Evolutionary conservation across 1,140 invertebrate genomes (phyloP).

Genomic region (Drosophila sturtevanti): DNA sequence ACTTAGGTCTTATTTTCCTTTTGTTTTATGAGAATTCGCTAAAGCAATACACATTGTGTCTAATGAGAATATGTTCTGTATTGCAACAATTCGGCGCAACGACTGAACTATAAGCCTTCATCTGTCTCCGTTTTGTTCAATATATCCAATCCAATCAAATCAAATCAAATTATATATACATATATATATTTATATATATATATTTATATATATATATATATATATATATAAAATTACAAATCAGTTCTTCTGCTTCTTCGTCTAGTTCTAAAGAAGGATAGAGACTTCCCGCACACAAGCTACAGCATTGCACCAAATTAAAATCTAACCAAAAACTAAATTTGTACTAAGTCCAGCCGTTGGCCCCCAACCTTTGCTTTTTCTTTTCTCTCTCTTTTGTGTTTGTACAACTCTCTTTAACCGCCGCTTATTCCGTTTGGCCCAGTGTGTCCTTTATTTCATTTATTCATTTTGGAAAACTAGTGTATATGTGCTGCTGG

Average conservation of each 20-base stretch:
- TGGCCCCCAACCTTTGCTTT: constrained; percentile 8
- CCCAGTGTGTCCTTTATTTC: constrained; percentile 17
- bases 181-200: neutral
- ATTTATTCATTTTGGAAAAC: constrained; percentile 72
- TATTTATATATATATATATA: neutral
- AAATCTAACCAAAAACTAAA: constrained; percentile 25
- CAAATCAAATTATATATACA: neutral
- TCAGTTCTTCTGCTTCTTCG: constrained; percentile 11
- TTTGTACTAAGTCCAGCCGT: constrained; percentile 43
- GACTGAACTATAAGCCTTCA: constrained; percentile 1
- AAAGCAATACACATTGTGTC: constrained; percentile 60
- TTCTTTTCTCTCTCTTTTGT: neutral
- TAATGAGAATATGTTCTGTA: constrained; percentile 38
- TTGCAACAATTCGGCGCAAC: constrained; percentile 52
- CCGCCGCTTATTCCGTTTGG: neutral
- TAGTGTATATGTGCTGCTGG: constrained; percentile 72
- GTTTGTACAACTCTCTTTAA: constrained; percentile 57
- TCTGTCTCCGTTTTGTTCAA: neutral
- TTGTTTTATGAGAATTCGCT: constrained; percentile 67
- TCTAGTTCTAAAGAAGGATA: constrained; percentile 33
- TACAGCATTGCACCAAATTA: constrained; percentile 22
- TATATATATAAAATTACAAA: constrained; percentile 1
- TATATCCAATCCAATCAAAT: neutral
- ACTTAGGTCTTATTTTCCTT: constrained; percentile 23
- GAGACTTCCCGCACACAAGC: neutral